Evolutionary conservation across 2,888 invertebrate genomes (phyloP), one percentile per base, ranked within the genome.

Genomic region (Caenorhabditis becei): DNA sequence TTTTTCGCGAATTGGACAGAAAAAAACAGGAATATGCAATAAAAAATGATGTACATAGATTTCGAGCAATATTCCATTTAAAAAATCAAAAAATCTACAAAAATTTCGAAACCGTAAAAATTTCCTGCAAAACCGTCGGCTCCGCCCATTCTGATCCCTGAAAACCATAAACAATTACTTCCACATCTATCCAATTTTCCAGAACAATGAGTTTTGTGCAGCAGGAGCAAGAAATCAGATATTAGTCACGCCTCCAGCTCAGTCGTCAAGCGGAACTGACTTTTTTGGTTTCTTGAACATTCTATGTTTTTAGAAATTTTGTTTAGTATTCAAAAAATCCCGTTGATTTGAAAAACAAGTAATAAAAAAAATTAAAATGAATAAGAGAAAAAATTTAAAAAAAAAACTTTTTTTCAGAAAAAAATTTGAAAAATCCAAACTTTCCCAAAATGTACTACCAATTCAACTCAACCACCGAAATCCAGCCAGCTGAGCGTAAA

Each of bases 151-250:
- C 20, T 51, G 63, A 56, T 56, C 32, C n/a, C 35, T 5, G 20
- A 5, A 5, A 11, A 11, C 8, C 41, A 54, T 51, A 59, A 61
- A 62, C 70, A 71, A 61, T 62, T 71, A 71, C 8, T n/a, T n/a
- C n/a, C n/a, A n/a, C 44, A 32, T 23, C 24, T 71, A 62, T 71
- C 37, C 20, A 32, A 62, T 71, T 71, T 54, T 71, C 62, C 62
- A 41, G 62, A 62, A 71, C 70, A 71, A 71, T 71, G 70, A 26
- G 44, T 62, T 70, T 71, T 53, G 14, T 58, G 59, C 49, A 53
- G 37, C 56, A 51, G 32, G 26, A 67, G 26, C 2, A 32, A 7
- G 37, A 26, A 37, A 26, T 41, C 2, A 23, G 26, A 20, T 28
- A 18, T 37, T 62, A 51, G 28, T 49, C 70, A 71, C 71, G 71